Base-by-base conservation (phyloP, 2,888 invertebrate species). In the Hemistola chrysoprasaria region DNA sequence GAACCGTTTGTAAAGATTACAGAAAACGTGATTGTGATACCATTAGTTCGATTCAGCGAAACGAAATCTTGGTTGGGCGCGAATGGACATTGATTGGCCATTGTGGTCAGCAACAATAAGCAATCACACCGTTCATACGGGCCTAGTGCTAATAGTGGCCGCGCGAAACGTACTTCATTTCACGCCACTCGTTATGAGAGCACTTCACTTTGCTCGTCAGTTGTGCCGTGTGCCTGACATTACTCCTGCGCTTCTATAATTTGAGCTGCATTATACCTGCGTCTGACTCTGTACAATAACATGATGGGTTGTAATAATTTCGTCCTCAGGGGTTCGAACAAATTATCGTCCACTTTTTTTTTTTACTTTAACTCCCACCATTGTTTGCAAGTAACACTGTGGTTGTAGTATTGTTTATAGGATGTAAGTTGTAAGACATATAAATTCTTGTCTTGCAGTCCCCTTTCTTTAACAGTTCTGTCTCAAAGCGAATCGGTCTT, bases 71-170 rank as follows among this genome's bases (percentile, higher is more conserved):
- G 59, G 52, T 59, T 50, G 46, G 55, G 50, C 59, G 47, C 56
- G 62, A 68, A 75, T 70, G 61, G 67, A 48, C 66, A 61, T 61
- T 82, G 85, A 85, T 86, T 85, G 81, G 69, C 62, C 56, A 82
- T 85, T 84, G 81, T 83, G 59, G 63, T 35, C 40, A 36, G 46
- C 62, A 64, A 84, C 84, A 84, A 84, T 80, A 71, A 78, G 76
- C 77, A 79, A 83, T 85, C 80, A 44, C 30, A 38, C 43, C 26
- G 38, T 27, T 26, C 33, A 78, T 65, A 63, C 53, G 63, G 60
- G 51, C 59, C 62, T 69, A 65, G 61, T 64, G 65, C 67, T 73
- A 74, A 78, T 72, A 63, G 55, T 57, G 64, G 40, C 37, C 35
- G 64, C 62, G 62, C 56, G 63, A 60, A 63, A 64, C 57, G 62